Conservation (phyloP, 2,888 invertebrate genomes). For the Cheilosia urbana region DNA sequence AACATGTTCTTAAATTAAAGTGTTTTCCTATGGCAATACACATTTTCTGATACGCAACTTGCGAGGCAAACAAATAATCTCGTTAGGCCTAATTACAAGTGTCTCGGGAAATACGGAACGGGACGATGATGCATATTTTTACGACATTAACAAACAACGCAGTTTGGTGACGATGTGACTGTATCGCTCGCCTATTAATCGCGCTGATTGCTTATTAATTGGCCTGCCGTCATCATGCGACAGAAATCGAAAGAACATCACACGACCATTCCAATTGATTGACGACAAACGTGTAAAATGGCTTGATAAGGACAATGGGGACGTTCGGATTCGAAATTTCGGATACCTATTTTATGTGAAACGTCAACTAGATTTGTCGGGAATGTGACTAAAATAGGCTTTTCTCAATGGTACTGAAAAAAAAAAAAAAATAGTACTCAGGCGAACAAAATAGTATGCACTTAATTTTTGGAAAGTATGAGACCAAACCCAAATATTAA, state of each 20-base stretch:
- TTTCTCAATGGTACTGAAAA: no score
- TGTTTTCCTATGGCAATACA: constrained; percentile 4
- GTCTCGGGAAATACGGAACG: background rate
- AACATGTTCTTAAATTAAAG: constrained; percentile 27
- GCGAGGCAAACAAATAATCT: constrained; percentile 28
- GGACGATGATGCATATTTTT: background rate
- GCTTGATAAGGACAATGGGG: constrained; percentile 8
- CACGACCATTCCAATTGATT: constrained; percentile 41
- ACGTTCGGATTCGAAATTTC: no score
- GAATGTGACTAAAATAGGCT: no score
- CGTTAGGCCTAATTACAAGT: constrained; percentile 30
- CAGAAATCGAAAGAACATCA: constrained; percentile 16
- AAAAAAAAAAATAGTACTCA: no score
- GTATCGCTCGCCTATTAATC: background rate
- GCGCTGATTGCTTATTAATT: constrained; percentile 35
- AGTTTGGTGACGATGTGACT: constrained; percentile 19
- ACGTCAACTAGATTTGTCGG: no score
- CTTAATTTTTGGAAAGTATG: no score
- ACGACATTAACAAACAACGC: constrained; percentile 1
- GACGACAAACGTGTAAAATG: constrained; percentile 28
- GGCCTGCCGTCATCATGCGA: constrained; percentile 23
- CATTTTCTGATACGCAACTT: constrained; percentile 5
- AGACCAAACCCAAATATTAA: no score
- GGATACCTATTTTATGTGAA: no score
- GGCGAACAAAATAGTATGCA: no score